These are phyloP conservation scores for Cydia splendana DNA, from an alignment of 1,140 invertebrate genomes.

Conservation along the genomic window DNA sequence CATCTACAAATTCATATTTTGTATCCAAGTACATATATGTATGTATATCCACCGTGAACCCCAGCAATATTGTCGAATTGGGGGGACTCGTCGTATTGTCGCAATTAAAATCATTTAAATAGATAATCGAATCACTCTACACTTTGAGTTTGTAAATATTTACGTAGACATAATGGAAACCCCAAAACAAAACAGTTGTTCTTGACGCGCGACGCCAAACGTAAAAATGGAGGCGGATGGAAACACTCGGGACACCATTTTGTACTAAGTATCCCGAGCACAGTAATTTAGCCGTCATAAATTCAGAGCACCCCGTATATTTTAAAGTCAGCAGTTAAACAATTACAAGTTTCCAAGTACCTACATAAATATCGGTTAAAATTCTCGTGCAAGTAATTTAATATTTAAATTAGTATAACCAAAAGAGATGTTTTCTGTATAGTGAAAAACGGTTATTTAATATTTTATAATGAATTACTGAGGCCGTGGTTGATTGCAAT, in stretches of 20 bases:
- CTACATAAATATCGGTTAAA: constrained; percentile 13
- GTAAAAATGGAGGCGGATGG: background rate
- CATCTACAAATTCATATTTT: too few relatives aligned
- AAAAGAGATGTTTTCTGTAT: constrained; percentile 24
- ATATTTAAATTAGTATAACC: constrained; percentile 25
- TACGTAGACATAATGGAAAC: too few relatives aligned
- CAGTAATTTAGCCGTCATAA: background rate
- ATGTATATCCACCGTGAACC: too few relatives aligned
- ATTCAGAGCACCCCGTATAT: background rate
- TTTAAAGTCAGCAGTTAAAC: background rate
- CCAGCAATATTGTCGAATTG: too few relatives aligned
- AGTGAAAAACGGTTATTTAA: constrained; percentile 39
- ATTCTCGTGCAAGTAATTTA: constrained; percentile 1
- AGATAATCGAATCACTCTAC: too few relatives aligned
- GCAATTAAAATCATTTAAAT: too few relatives aligned
- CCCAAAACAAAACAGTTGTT: too few relatives aligned
- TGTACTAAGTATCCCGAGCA: background rate
- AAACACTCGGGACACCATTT: background rate
- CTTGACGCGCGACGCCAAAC: too few relatives aligned
- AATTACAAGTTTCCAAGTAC: constrained; percentile 18
- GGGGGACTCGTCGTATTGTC: too few relatives aligned
- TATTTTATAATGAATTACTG: constrained; percentile 44
- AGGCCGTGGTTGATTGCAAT: constrained; percentile 40
- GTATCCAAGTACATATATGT: too few relatives aligned
- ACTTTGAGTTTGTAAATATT: too few relatives aligned